A percentile compares a stretch with the other conserved stretches of the same genome.
Evolutionary conservation across 2,113 vertebrate species (phyloP).

Genomic region (Lophochroa leadbeateri): DNA sequence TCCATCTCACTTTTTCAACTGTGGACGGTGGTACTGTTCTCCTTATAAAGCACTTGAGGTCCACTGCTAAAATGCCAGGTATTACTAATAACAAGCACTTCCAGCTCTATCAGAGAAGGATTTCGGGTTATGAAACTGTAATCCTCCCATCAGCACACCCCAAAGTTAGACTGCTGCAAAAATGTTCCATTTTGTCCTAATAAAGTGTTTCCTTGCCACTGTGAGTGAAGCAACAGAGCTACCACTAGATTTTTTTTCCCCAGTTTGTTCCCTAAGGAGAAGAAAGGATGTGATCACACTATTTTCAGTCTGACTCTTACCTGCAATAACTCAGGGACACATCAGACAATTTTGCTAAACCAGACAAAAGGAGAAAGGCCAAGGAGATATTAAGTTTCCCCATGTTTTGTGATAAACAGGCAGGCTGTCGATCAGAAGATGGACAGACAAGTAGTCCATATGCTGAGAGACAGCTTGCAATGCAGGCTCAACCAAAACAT

Average conservation of each 20-base stretch:
- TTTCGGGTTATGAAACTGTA: not conserved
- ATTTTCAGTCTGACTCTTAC: not conserved
- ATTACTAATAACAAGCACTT: not conserved
- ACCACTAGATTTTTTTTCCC: not conserved
- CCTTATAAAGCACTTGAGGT: not conserved
- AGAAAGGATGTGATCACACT: not conserved
- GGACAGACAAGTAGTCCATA: not conserved
- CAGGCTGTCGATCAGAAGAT: not conserved
- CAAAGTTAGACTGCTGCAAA: not conserved
- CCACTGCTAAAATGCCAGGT: not conserved
- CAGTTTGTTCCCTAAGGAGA: not conserved
- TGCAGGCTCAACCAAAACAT: not conserved
- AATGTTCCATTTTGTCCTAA: not conserved
- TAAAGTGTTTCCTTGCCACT: not conserved
- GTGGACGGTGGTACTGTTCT: not conserved
- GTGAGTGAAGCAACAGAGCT: not conserved
- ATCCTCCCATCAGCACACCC: not conserved
- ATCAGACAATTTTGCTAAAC: not conserved
- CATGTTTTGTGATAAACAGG: conserved; percentile 1
- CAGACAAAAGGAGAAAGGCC: conserved; percentile 27
- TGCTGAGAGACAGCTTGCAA: conserved; percentile 17
- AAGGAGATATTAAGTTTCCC: not conserved
- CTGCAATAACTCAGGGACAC: not conserved
- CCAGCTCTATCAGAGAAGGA: not conserved
- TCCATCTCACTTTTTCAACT: not conserved